Base-by-base conservation (phyloP, 2,113 vertebrate genomes). In the Dascyllus trimaculatus region DNA sequence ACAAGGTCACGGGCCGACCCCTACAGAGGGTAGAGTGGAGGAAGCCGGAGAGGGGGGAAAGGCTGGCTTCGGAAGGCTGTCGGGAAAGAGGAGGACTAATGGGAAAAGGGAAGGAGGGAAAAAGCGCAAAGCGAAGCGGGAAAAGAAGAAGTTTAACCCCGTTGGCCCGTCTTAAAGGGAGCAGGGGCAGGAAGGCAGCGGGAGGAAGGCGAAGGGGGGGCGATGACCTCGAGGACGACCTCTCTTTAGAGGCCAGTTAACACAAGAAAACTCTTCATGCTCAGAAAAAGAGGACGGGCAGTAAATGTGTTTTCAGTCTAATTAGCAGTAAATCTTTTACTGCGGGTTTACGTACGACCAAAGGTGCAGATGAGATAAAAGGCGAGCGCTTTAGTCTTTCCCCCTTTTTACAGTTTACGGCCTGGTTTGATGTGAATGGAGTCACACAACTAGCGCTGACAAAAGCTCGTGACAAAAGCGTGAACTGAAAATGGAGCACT, bases 311-410 rank as follows among this genome's bases (percentile, higher is more conserved):
- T 81, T 69, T 54, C 69, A 72, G 54, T 81, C 69, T 19, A 81
- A 89, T 84, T 65, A 81, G 81, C 83, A 62, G 76, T 86, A 90
- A 85, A 84, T 87, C 71, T 75, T 75, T 29, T 43, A 73, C 53
- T 45, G 52, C 54, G 25, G 71, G 61, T 83, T 82, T 45, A 69
- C 58, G 53, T 70, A 45, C 3, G 24, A 22, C 13, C 18, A 52
- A 77, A 75, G 38, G 62, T 62, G 26, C 5, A 49, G 66, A 26
- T 17, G 6, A 46, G 26, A 77, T 54, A 15, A 78, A 60, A 40
- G 11, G 11, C 10, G 57, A 69, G 22, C 13, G 32, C 13, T 26
- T 53, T 21, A 22, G 2, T 15, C 26, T 62, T 64, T 61, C 40
- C 17, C 21, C 49, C 45, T 62, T 58, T 66, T 25, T 29, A 26